These are phyloP conservation scores for Aspidoscelis tigris DNA, from an alignment of 2,113 vertebrate species.

Conservation along the genomic window DNA sequence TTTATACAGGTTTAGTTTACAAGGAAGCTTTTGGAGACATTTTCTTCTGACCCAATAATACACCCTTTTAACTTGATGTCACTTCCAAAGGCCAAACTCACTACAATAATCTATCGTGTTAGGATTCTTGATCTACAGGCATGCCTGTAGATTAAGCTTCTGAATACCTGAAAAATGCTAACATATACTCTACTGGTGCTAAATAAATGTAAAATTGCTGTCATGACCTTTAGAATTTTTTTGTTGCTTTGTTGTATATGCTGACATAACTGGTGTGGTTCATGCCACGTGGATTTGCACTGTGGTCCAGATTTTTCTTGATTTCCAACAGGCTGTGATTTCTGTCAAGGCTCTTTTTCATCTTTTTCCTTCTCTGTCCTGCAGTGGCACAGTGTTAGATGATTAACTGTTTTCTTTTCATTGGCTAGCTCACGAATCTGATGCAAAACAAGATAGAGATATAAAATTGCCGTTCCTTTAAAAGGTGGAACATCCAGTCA, in stretches of 20 bases:
- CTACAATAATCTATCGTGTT: not conserved
- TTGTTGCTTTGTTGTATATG: not conserved
- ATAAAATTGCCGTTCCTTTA: slow-evolving; percentile 20
- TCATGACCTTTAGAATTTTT: not conserved
- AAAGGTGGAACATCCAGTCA: not conserved
- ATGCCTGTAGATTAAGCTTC: not conserved
- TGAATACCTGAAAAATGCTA: slow-evolving; percentile 3
- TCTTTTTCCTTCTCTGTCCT: slow-evolving; percentile 29
- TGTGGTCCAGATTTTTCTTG: not conserved
- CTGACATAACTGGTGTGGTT: not conserved
- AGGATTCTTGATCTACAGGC: not conserved
- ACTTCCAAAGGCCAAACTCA: not conserved
- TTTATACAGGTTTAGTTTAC: not conserved
- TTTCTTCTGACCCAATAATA: not conserved
- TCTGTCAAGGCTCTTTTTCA: not conserved
- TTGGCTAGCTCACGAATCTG: slow-evolving; percentile 32
- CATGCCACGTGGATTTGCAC: not conserved
- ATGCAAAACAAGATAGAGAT: slow-evolving; percentile 4
- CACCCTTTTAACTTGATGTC: not conserved
- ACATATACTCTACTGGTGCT: not conserved
- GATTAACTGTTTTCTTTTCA: not conserved
- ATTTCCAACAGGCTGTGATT: slow-evolving; percentile 22
- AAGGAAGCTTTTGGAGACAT: not conserved
- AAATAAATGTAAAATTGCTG: slow-evolving; percentile 12
- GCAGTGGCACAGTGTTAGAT: slow-evolving; percentile 13